Evolutionary conservation across 2,797 vertebrate genomes (phyloP).

Genomic region (Distichodus sexfasciatus): DNA sequence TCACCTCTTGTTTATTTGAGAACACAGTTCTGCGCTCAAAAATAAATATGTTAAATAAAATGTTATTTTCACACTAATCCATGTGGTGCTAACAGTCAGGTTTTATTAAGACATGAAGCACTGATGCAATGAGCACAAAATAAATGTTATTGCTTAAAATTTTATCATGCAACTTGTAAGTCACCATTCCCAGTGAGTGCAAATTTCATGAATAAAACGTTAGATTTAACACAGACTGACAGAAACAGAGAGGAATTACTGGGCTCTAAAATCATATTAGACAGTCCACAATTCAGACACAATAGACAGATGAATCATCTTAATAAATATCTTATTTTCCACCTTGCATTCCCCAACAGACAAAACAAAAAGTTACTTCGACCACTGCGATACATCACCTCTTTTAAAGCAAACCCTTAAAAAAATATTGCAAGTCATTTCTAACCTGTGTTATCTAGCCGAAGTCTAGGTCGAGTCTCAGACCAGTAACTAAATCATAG

Average conservation of each 20-base stretch:
- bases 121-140: constrained; percentile 13
- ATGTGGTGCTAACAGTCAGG: neutral
- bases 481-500: no score
- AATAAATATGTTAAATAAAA: constrained; percentile 23
- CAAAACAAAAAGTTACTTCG: no score
- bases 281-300: neutral
- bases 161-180: constrained; percentile 36
- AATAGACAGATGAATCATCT: no score
- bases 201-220: constrained; percentile 1
- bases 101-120: constrained; percentile 4
- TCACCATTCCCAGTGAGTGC: neutral
- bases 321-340: no score
- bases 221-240: neutral
- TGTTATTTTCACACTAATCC: neutral
- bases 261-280: neutral
- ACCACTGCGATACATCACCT: no score
- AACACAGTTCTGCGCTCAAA: no score
- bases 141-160: constrained; percentile 47
- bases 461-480: no score
- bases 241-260: neutral
- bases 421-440: no score
- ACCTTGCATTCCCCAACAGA: no score
- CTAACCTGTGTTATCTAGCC: no score
- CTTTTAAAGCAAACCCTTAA: no score
- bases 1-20: no score